Evolutionary conservation across 2,888 invertebrate species (phyloP).

Genomic region (Ditylenchus weischeri): DNA sequence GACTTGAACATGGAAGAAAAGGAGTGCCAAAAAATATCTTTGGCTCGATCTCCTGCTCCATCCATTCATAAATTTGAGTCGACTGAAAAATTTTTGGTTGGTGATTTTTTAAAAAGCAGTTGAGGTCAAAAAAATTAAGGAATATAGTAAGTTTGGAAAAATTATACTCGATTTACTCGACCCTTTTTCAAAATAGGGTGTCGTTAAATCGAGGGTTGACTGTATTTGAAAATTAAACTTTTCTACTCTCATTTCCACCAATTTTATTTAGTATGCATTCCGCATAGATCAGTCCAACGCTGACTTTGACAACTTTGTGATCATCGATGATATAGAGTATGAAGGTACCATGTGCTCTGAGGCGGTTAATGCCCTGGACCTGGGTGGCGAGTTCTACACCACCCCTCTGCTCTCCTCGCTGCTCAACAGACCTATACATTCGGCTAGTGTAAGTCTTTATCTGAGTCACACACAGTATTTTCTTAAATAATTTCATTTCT

Average conservation of each 20-base stretch:
- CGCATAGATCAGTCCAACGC: conserved; percentile 43
- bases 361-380: conserved; percentile 49
- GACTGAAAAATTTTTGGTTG: conserved; percentile 36
- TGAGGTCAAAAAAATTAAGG: conserved; percentile 24
- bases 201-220: too few relatives aligned
- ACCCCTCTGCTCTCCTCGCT: conserved; percentile 50
- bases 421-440: conserved; percentile 47
- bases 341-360: conserved; percentile 41
- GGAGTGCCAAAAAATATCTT: conserved; percentile 34
- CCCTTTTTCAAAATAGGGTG: not conserved
- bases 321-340: conserved; percentile 54
- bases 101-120: not conserved
- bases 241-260: not conserved
- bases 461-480: not conserved
- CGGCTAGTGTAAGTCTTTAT: conserved; percentile 38
- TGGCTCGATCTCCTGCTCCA: conserved; percentile 37
- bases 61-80: conserved; percentile 32
- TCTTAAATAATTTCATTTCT: not conserved
- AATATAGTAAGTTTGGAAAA: not conserved
- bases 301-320: conserved; percentile 53
- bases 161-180: too few relatives aligned
- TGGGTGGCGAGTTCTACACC: conserved; percentile 49
- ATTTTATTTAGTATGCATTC: conserved; percentile 44
- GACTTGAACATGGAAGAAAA: conserved; percentile 38
- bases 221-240: conserved; percentile 8